A percentile compares a stretch with the other conserved stretches of the same genome.
Evolutionary conservation across 2,113 vertebrate genomes (phyloP).

Genomic region (Zosterops hypoxanthus): DNA sequence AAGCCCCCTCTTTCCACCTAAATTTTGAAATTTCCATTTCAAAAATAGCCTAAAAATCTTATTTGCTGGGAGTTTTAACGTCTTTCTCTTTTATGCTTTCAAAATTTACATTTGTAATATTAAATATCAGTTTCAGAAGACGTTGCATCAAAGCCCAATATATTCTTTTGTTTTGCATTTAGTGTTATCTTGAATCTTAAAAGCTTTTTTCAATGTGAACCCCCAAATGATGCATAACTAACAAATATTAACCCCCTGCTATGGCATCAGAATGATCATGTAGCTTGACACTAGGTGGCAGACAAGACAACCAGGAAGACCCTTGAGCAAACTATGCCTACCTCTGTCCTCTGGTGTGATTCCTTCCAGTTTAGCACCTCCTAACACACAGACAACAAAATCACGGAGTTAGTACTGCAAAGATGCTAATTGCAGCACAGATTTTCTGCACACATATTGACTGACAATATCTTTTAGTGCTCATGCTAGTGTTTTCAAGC

Average conservation of each 20-base stretch:
- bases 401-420: background rate
- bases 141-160: background rate
- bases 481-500: background rate
- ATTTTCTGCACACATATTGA: background rate
- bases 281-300: conserved; percentile 49
- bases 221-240: background rate
- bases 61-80: background rate
- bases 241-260: background rate
- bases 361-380: background rate
- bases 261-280: background rate
- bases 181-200: background rate
- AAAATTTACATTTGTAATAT: background rate
- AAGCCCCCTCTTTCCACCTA: background rate
- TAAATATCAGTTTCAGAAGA: background rate
- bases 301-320: conserved; percentile 12
- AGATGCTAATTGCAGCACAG: background rate
- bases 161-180: background rate
- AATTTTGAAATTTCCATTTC: background rate
- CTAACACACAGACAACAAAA: background rate
- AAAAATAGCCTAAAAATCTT: background rate
- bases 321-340: background rate
- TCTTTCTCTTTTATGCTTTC: background rate
- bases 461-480: background rate
- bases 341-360: background rate
- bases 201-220: background rate